A percentile compares a stretch with the other conserved stretches of the same genome.
phyloP scores from a whole-genome alignment of 2,797 vertebrate species.

The Acomys russatus region DNA sequence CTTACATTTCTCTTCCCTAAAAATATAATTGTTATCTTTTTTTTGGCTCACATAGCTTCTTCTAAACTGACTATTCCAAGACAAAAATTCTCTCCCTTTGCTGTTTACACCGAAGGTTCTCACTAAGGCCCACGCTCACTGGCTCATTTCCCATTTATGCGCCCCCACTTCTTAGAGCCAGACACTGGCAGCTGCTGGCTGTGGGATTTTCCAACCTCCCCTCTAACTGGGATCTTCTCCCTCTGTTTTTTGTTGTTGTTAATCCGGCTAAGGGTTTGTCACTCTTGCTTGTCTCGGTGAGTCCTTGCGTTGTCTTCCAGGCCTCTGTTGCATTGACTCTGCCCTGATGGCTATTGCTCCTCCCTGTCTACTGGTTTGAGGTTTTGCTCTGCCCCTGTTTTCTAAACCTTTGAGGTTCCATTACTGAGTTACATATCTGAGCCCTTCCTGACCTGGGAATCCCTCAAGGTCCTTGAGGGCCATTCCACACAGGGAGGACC shows the following conservation, averaged over 20 bases:
- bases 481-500: not conserved
- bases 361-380: not conserved
- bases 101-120: not conserved
- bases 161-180: constrained; percentile 4
- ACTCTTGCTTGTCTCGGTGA: not conserved
- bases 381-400: not conserved
- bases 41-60: constrained; percentile 17
- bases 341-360: not conserved
- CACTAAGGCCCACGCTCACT: not conserved
- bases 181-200: not conserved
- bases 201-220: not conserved
- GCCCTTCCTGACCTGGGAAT: not conserved
- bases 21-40: constrained; percentile 42
- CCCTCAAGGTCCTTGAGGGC: not conserved
- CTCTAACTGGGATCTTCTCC: not conserved
- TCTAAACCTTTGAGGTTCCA: not conserved
- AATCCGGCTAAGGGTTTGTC: not conserved
- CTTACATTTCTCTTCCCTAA: not conserved
- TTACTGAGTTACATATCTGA: not conserved
- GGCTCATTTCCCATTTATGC: not conserved
- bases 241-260: not conserved
- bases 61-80: constrained; percentile 35
- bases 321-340: not conserved
- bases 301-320: not conserved
- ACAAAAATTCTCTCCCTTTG: constrained; percentile 7